phyloP scores from a whole-genome alignment of 2,113 vertebrate genomes.

The Cranoglanis bouderius region DNA sequence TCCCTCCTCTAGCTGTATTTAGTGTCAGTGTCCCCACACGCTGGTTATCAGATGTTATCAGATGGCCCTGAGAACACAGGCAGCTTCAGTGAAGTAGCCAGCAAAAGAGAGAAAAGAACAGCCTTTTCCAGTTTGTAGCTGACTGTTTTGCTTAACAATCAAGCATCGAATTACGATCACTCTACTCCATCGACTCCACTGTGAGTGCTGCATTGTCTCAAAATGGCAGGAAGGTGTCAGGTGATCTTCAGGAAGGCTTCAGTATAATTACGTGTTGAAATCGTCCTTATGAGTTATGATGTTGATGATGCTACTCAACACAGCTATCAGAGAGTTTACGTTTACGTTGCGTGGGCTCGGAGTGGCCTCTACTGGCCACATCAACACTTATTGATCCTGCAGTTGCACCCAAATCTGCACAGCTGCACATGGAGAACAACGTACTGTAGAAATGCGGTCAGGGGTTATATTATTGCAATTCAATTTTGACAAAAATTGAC shows the following conservation, averaged over 20 bases:
- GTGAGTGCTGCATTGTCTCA: background rate
- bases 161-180: background rate
- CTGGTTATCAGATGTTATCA: background rate
- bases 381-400: too few species aligned
- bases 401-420: background rate
- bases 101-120: constrained; percentile 3
- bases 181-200: background rate
- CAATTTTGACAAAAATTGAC: background rate
- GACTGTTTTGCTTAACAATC: background rate
- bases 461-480: background rate
- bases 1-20: background rate
- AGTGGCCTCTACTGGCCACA: constrained; percentile 7
- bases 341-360: too few species aligned
- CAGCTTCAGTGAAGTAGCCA: background rate
- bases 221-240: background rate
- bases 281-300: background rate
- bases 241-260: background rate
- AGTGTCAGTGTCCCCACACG: background rate
- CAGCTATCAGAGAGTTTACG: background rate
- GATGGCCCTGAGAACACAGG: background rate
- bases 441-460: background rate
- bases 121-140: constrained; percentile 10
- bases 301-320: background rate
- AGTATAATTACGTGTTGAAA: background rate
- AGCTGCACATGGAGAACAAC: background rate